A percentile compares a stretch with the other conserved stretches of the same genome.
Conservation (phyloP, 2,797 vertebrate species). For the Botia almorhae region DNA sequence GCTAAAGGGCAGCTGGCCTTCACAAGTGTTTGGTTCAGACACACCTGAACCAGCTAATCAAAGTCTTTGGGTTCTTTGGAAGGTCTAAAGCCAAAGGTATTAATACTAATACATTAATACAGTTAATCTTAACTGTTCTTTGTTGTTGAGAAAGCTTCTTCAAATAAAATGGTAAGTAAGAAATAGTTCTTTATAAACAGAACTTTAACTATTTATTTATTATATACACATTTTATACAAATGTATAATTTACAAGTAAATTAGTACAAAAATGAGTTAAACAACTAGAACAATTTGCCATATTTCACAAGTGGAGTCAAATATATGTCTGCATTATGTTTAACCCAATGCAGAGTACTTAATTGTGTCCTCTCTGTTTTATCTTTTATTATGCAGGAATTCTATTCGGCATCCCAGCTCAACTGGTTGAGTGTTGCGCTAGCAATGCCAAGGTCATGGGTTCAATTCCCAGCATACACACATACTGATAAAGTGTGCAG, state of each 20-base stretch:
- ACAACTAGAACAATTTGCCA: too few species aligned
- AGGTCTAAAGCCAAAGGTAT: not conserved
- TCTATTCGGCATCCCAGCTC: not conserved
- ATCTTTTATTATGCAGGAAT: not conserved
- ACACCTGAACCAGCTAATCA: slow-evolving; percentile 3
- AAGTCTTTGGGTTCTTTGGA: slow-evolving; percentile 1
- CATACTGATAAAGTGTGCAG: not conserved
- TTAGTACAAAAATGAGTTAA: too few species aligned
- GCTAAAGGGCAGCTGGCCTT: not conserved
- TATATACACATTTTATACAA: too few species aligned
- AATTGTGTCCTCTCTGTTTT: not conserved
- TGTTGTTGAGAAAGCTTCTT: too few species aligned
- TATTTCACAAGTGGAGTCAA: not conserved
- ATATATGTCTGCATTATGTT: not conserved
- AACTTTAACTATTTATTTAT: too few species aligned
- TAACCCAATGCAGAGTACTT: not conserved
- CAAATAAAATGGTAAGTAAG: too few species aligned
- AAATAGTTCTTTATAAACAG: too few species aligned
- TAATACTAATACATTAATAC: too few species aligned
- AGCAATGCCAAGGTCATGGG: not conserved
- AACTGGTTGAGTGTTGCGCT: not conserved
- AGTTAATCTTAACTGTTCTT: too few species aligned
- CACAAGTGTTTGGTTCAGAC: not conserved
- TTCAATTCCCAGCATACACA: not conserved
- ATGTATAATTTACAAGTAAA: too few species aligned